phyloP scores from a whole-genome alignment of 1,140 invertebrate species.

The Lamellibrachia luymesi region DNA sequence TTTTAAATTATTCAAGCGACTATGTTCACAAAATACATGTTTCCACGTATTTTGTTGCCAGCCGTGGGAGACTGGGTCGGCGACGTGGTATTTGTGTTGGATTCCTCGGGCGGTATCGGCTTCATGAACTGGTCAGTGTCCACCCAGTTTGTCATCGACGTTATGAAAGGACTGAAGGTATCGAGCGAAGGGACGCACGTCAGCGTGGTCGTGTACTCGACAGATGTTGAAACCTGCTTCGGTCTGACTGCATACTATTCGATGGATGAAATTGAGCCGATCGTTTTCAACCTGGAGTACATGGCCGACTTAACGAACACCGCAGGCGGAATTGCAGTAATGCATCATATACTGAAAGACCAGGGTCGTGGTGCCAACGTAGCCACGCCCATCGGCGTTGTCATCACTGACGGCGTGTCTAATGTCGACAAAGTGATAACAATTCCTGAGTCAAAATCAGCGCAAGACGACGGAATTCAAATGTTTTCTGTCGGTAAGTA shows the following conservation, averaged over 20 bases:
- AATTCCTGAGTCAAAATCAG: conserved; percentile 10
- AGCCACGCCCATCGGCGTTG: not conserved
- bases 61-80: not conserved
- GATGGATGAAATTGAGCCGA: not conserved
- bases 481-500: conserved; percentile 14
- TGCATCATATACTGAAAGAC: not conserved
- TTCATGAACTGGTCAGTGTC: not conserved
- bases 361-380: not conserved
- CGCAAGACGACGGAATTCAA: conserved; percentile 10
- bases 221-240: not conserved
- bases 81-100: conserved; percentile 10
- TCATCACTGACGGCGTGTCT: not conserved
- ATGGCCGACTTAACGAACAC: not conserved
- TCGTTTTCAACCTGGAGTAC: not conserved
- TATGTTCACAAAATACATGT: not conserved
- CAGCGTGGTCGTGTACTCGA: not conserved
- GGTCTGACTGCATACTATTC: not conserved
- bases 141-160: not conserved
- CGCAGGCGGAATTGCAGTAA: not conserved
- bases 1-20: too few species aligned
- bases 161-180: conserved; percentile 9
- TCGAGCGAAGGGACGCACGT: not conserved
- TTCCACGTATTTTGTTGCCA: not conserved
- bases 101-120: not conserved
- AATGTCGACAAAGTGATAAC: conserved; percentile 8